Evolutionary conservation across 2,888 invertebrate genomes (phyloP).

Genomic region (Amiota mariae): DNA sequence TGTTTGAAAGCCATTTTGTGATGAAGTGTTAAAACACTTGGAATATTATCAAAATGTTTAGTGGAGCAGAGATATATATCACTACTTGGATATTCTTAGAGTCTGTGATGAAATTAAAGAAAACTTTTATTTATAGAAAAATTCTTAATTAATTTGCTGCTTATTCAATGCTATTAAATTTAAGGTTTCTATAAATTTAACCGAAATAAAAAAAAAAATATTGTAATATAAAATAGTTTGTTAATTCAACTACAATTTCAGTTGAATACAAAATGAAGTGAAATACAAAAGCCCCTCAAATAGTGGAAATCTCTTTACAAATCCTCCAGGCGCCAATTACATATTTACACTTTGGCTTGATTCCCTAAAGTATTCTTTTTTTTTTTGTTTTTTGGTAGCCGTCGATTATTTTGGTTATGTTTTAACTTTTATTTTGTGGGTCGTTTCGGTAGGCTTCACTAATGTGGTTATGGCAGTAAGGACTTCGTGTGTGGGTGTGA

Average conservation of each 20-base stretch:
- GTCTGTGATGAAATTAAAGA: slow-evolving; percentile 21
- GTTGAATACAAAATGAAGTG: background rate
- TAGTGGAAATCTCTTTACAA: slow-evolving; percentile 50
- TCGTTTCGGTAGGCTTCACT: slow-evolving; percentile 13
- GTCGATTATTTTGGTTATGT: background rate
- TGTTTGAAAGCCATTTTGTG: background rate
- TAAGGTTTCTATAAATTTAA: too few species aligned
- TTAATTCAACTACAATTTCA: too few species aligned
- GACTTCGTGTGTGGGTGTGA: background rate
- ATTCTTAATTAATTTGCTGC: too few species aligned
- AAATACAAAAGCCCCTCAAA: background rate
- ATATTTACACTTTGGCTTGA: slow-evolving; percentile 45
- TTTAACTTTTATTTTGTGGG: background rate
- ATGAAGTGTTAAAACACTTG: slow-evolving; percentile 28
- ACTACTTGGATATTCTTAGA: background rate
- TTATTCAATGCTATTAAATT: too few species aligned
- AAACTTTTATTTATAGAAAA: slow-evolving; percentile 26
- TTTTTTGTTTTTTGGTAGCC: background rate
- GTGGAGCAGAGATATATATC: too few species aligned
- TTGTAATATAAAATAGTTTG: too few species aligned
- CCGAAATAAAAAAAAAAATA: too few species aligned
- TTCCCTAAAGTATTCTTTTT: slow-evolving; percentile 10
- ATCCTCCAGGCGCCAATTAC: slow-evolving; percentile 56
- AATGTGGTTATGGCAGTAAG: slow-evolving; percentile 9
- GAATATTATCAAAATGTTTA: too few species aligned